phyloP scores from a whole-genome alignment of 1,140 invertebrate species.

The Leptinotarsa undecemlineata region DNA sequence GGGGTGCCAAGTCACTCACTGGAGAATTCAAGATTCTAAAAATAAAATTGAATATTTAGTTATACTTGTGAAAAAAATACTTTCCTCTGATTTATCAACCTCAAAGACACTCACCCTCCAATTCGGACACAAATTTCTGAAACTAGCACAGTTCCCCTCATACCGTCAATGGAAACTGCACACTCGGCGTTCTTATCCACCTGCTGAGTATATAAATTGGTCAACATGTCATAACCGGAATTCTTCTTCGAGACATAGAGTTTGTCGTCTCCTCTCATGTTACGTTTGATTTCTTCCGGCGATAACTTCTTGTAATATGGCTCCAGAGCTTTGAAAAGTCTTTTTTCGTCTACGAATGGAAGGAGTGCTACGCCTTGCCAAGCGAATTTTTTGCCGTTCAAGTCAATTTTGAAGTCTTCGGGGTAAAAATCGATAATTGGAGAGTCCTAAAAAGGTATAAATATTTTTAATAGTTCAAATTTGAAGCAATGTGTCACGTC shows the following conservation, averaged over 20 bases:
- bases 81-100: no score
- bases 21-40: slow-evolving; percentile 69
- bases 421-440: slow-evolving; percentile 99
- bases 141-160: slow-evolving; percentile 73
- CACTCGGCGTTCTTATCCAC: slow-evolving; percentile 59
- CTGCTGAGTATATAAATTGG: slow-evolving; percentile 67
- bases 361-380: slow-evolving; percentile 99
- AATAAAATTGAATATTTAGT: not conserved
- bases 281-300: slow-evolving; percentile 76
- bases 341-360: slow-evolving; percentile 95
- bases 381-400: slow-evolving; percentile 99
- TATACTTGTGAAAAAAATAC: no score
- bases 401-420: slow-evolving; percentile 96
- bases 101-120: slow-evolving; percentile 62
- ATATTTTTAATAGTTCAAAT: slow-evolving; percentile 14
- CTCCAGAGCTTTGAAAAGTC: slow-evolving; percentile 85
- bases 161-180: slow-evolving; percentile 67
- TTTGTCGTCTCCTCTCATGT: slow-evolving; percentile 76
- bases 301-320: slow-evolving; percentile 80
- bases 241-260: slow-evolving; percentile 78
- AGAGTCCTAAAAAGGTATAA: slow-evolving; percentile 68
- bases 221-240: slow-evolving; percentile 69
- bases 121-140: slow-evolving; percentile 68
- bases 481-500: no score
- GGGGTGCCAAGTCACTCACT: slow-evolving; percentile 66